Conservation (phyloP, 2,113 vertebrate genomes). For the Pyrgilauda ruficollis region DNA sequence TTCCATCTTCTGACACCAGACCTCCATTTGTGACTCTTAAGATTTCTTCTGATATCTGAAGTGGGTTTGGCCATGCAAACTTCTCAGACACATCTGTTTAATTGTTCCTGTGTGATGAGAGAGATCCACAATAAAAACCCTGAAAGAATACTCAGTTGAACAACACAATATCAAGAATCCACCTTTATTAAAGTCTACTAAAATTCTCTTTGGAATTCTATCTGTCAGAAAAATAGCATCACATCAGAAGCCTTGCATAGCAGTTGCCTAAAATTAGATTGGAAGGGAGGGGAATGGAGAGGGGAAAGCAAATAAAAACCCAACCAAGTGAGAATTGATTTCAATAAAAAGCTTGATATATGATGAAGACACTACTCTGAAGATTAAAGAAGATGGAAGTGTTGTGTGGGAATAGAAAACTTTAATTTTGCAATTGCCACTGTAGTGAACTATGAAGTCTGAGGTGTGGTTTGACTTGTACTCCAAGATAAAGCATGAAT, state of each 20-base stretch:
- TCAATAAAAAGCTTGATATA: background rate
- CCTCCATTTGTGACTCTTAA: background rate
- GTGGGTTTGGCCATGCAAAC: background rate
- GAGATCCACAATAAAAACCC: background rate
- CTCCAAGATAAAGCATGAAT: background rate
- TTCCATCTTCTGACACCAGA: background rate
- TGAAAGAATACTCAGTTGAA: background rate
- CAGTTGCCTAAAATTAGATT: background rate
- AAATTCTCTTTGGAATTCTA: background rate
- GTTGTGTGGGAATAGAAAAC: background rate
- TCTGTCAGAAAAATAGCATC: background rate
- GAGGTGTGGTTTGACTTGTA: background rate
- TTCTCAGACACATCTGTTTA: background rate
- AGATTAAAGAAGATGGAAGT: background rate
- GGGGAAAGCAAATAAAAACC: background rate
- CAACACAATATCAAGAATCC: background rate
- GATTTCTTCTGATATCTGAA: background rate
- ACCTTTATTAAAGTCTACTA: background rate
- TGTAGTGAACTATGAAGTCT: background rate
- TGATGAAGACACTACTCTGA: background rate
- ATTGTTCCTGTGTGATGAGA: background rate
- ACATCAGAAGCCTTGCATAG: background rate
- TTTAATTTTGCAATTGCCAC: background rate
- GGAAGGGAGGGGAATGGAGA: fast-evolving
- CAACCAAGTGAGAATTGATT: background rate